Percentiles rank a stretch among this genome's conserved stretches.
Evolutionary conservation across 2,888 invertebrate species (phyloP).

Genomic region (Chloromyia formosa): DNA sequence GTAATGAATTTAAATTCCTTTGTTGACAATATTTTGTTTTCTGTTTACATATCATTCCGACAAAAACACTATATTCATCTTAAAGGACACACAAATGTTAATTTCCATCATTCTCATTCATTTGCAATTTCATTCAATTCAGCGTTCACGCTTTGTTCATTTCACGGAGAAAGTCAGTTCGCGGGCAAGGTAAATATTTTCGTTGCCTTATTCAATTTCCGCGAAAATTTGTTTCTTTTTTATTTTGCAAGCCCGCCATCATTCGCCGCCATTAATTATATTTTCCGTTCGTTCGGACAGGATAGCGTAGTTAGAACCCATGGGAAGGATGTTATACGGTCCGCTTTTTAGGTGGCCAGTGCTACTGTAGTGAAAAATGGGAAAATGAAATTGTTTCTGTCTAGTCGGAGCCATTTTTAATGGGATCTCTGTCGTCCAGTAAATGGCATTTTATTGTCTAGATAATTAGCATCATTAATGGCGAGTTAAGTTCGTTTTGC

Average conservation of each 20-base stretch:
- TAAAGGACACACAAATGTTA: slow-evolving; percentile 6
- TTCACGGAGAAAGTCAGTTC: background rate
- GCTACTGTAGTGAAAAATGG: background rate
- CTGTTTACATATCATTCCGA: background rate
- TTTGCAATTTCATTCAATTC: slow-evolving; percentile 17
- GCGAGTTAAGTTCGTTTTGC: background rate
- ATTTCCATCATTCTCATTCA: slow-evolving; percentile 15
- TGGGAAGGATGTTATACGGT: slow-evolving; percentile 7
- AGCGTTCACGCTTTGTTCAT: background rate
- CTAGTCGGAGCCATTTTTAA: background rate
- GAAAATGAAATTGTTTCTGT: background rate
- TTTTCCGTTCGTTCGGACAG: background rate
- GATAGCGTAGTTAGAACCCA: background rate
- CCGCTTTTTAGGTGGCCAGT: too few relatives aligned
- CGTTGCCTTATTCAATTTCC: slow-evolving; percentile 33
- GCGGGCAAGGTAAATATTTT: slow-evolving; percentile 25
- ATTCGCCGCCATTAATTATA: slow-evolving; percentile 27
- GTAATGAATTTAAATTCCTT: slow-evolving; percentile 19
- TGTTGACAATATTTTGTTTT: background rate
- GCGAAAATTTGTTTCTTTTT: slow-evolving; percentile 30
- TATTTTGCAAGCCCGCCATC: too few relatives aligned
- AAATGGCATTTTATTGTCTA: slow-evolving; percentile 20
- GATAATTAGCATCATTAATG: slow-evolving; percentile 10
- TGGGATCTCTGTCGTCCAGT: background rate
- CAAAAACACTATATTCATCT: background rate